Conservation (phyloP, 2,797 vertebrate genomes). For the Tympanoctomys barrerae region DNA sequence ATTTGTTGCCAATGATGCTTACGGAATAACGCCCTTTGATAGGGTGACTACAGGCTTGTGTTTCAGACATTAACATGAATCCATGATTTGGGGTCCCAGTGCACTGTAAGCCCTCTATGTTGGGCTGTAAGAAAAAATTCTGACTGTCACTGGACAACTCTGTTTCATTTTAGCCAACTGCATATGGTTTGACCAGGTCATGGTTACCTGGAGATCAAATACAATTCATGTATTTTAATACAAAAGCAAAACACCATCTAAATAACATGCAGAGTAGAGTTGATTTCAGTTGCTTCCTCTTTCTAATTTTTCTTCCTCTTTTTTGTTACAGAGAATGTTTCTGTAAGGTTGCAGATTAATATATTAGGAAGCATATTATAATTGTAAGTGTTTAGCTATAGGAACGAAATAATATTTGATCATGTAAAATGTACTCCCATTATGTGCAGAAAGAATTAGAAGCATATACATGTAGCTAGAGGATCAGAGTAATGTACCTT, state of each 20-base stretch:
- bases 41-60: neutral
- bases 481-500: neutral
- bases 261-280: neutral
- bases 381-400: neutral
- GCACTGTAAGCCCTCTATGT: neutral
- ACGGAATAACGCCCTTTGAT: neutral
- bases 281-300: slow-evolving; percentile 60
- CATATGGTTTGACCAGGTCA: neutral
- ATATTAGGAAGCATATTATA: neutral
- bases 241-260: neutral
- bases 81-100: neutral
- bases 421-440: neutral
- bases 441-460: slow-evolving; percentile 5
- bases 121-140: neutral
- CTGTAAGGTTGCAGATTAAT: neutral
- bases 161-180: neutral
- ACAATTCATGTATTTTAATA: slow-evolving; percentile 7
- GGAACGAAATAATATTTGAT: slow-evolving; percentile 5
- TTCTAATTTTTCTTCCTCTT: slow-evolving; percentile 32
- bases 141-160: neutral
- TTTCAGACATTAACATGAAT: slow-evolving; percentile 32
- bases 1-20: neutral
- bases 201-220: neutral
- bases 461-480: neutral
- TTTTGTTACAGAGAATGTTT: neutral